Evolutionary conservation across 1,140 invertebrate species (phyloP), one percentile per base, ranked within the genome.

Genomic region (Octopus bimaculoides): DNA sequence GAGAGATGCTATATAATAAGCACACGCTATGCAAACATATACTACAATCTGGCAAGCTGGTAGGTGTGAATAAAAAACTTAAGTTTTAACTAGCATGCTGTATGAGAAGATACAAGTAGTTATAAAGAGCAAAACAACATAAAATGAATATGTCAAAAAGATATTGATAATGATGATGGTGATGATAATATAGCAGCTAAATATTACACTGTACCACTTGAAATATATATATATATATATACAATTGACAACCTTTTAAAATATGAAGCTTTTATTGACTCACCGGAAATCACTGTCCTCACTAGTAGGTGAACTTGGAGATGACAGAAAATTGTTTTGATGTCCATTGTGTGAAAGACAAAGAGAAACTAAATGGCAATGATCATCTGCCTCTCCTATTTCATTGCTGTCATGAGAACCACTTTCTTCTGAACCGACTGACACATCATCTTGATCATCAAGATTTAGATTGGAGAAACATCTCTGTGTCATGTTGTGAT

Each of bases 341-440:
- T 41, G 26, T 41, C 26, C 26, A 41, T 41, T 41, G 26, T 41
- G 26, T 41, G 26, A 41, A 41, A 41, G 26, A 41, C 26, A 41
- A 41, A 41, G 26, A 41, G 26, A 41, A 41, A 41, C 26, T 41
- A 41, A 41, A 41, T 41, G 26, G 26, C 26, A 14, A 14, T 71
- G 66, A 71, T 71, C 66, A 17, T 71, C 66, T 71, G 17, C 66
- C 66, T 71, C 66, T 6, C 66, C 26, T 14, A 71, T 71, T 9
- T 75, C 74, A 41, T 75, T 75, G 17, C 74, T 75, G 41, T 75
- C 74, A 75, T 75, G 74, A 26, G 74, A 75, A 53, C 74, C 52
- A 17, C 17, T 75, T 5, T 75, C 74, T 75, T 75, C 74, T 41
- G 74, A 75, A 75, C 52, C 74, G 52, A 75, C 26, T 52, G 74